Percentiles rank a stretch among this genome's conserved stretches.
These are phyloP conservation scores for Fabriciana adippe DNA, from an alignment of 2,888 invertebrate species.

Conservation along the genomic window DNA sequence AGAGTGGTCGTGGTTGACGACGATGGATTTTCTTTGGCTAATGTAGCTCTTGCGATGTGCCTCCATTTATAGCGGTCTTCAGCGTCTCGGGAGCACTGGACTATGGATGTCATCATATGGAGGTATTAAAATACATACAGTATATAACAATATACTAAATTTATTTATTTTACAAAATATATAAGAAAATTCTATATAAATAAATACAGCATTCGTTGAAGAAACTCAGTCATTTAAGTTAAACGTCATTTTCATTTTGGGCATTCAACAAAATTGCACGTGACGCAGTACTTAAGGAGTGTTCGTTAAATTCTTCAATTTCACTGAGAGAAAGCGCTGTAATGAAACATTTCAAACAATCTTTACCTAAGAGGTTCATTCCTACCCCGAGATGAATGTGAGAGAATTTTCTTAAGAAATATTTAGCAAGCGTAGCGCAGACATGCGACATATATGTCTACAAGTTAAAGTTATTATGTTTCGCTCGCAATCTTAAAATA, in stretches of 20 bases:
- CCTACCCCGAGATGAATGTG: conserved; percentile 50
- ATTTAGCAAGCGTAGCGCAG: conserved; percentile 45
- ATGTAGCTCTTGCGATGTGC: too few relatives aligned
- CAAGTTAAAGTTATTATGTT: background rate
- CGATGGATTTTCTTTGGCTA: too few relatives aligned
- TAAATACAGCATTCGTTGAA: conserved; percentile 10
- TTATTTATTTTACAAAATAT: conserved; percentile 1
- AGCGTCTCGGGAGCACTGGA: too few relatives aligned
- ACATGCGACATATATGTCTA: conserved; percentile 15
- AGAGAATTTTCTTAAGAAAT: conserved; percentile 52
- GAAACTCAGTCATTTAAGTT: conserved; percentile 23
- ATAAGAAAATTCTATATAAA: background rate
- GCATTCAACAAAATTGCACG: conserved; percentile 31
- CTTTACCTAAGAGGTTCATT: conserved; percentile 44
- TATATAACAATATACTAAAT: background rate
- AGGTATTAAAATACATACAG: too few relatives aligned
- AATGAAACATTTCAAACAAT: conserved; percentile 46
- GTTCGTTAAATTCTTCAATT: conserved; percentile 40
- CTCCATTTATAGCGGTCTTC: too few relatives aligned
- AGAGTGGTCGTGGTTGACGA: too few relatives aligned
- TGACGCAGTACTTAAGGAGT: conserved; percentile 27
- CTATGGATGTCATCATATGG: too few relatives aligned
- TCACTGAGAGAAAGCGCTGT: conserved; percentile 46
- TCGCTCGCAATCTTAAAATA: too few relatives aligned
- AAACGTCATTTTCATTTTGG: conserved; percentile 34